phyloP scores from a whole-genome alignment of 2,888 invertebrate species.

The Caenorhabditis drosophilae region DNA sequence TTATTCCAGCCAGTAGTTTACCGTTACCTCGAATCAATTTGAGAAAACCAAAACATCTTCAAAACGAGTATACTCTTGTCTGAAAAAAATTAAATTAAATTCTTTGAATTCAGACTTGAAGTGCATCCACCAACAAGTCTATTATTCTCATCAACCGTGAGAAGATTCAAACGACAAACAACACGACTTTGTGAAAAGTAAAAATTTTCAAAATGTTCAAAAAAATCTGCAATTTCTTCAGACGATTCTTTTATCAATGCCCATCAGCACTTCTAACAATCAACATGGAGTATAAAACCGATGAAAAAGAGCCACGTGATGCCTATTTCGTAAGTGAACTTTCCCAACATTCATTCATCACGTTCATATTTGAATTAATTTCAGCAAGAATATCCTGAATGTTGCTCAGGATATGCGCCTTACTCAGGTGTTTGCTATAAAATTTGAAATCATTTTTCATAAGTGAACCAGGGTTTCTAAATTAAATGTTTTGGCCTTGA shows the following conservation, averaged over 20 bases:
- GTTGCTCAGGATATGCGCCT: constrained; percentile 54
- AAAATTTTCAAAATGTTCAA: background rate
- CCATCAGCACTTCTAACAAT: constrained; percentile 65
- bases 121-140: constrained; percentile 32
- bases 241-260: constrained; percentile 64
- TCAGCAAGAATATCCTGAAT: constrained; percentile 42
- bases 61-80: constrained; percentile 6
- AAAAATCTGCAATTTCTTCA: constrained; percentile 20
- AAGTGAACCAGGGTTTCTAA: background rate
- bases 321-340: constrained; percentile 29
- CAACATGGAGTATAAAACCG: constrained; percentile 54
- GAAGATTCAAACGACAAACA: constrained; percentile 34
- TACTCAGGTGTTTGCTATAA: constrained; percentile 39
- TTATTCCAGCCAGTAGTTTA: constrained; percentile 25
- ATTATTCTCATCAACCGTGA: constrained; percentile 5
- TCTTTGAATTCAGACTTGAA: constrained; percentile 16
- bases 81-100: background rate
- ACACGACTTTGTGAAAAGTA: constrained; percentile 39
- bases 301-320: constrained; percentile 25
- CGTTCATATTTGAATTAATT: background rate
- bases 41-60: constrained; percentile 19
- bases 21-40: constrained; percentile 35
- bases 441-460: background rate
- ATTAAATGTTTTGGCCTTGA: background rate
- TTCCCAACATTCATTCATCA: background rate